Percentiles rank a stretch among this genome's conserved stretches.
Conservation (phyloP, 2,797 vertebrate genomes). For the Amphiprion clarkii region DNA sequence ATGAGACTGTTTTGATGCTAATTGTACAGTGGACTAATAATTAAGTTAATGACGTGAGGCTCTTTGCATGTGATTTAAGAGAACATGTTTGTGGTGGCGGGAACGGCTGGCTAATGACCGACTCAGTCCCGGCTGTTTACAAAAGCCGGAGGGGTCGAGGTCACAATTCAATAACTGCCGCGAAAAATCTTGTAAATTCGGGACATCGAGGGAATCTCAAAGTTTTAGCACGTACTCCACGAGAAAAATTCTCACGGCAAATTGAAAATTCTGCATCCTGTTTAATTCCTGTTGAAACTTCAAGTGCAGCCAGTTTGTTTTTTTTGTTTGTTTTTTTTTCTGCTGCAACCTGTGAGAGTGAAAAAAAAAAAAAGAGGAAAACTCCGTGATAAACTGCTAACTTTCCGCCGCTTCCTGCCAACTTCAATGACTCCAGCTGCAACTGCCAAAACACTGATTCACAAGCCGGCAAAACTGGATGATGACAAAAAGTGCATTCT, state of each 20-base stretch:
- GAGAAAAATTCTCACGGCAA: background rate
- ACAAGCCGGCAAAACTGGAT: slow-evolving; percentile 76
- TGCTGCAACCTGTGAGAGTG: slow-evolving; percentile 20
- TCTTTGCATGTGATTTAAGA: slow-evolving; percentile 52
- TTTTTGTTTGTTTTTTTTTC: background rate
- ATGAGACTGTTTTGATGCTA: slow-evolving; percentile 65
- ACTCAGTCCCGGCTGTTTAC: slow-evolving; percentile 47
- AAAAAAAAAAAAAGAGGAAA: slow-evolving; percentile 33
- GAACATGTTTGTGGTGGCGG: slow-evolving; percentile 55
- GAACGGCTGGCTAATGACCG: slow-evolving; percentile 28
- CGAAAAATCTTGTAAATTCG: background rate
- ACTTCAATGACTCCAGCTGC: slow-evolving; percentile 68
- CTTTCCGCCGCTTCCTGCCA: slow-evolving; percentile 52
- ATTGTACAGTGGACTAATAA: slow-evolving; percentile 71
- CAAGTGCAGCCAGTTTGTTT: background rate
- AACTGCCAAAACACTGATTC: slow-evolving; percentile 74
- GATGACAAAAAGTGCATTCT: slow-evolving; percentile 93
- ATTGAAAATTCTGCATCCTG: background rate
- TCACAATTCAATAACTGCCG: slow-evolving; percentile 32
- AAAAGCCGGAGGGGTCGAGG: slow-evolving; percentile 44
- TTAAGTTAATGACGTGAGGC: slow-evolving; percentile 63
- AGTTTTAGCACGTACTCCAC: slow-evolving; percentile 1
- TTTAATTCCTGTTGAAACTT: background rate
- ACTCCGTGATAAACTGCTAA: slow-evolving; percentile 54
- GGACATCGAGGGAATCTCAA: background rate